Base-by-base conservation (phyloP, 2,113 vertebrate genomes). In the Cinclus cinclus region DNA sequence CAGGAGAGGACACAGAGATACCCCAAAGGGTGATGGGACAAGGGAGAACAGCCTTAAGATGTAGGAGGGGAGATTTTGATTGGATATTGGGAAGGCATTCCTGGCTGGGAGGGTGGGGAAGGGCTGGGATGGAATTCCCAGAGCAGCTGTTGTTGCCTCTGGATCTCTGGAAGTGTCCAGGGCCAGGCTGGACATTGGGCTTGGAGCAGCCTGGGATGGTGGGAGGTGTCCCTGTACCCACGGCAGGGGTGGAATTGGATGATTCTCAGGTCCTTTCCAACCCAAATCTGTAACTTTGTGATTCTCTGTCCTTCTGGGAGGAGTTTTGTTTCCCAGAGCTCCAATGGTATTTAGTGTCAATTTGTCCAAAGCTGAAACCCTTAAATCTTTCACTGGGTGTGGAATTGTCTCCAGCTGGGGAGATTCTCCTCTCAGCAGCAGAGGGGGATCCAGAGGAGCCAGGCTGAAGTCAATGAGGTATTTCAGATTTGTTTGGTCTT, bases 71-170 rank as follows among this genome's bases (percentile, higher is more conserved):
- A 59, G 19, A 3, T 74, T 52, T 59, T 24, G 44, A 1, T 21
- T 2, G 8, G 19, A 24, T 15, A 4, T 46, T 44, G 5, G 37
- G 59, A 13, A 16, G 37, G 1, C 50, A 73, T 81, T 50, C 5
- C 4, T 10, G 1, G 1, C 17, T 56, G 24, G 0, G n/a, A 41
- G n/a, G 30, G 20, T 14, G 16, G 24, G 23, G 0, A 70, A 15
- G 12, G 3, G 5, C 20, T 53, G 47, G 35, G 1, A 17, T 33
- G 3, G 46, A 6, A 10, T 67, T 18, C 41, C 13, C 49, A 63
- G 85, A 70, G 65, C 0, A 63, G 56, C 65, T 79, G 58, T 8
- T 41, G 49, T 58, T 71, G 75, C 30, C 21, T 35, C 67, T 60
- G 84, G 27, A 71, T 17, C 35, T 35, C 31, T 65, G 58, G 68